Conservation (phyloP, 2,113 vertebrate species). For the Danionella cerebrum region DNA sequence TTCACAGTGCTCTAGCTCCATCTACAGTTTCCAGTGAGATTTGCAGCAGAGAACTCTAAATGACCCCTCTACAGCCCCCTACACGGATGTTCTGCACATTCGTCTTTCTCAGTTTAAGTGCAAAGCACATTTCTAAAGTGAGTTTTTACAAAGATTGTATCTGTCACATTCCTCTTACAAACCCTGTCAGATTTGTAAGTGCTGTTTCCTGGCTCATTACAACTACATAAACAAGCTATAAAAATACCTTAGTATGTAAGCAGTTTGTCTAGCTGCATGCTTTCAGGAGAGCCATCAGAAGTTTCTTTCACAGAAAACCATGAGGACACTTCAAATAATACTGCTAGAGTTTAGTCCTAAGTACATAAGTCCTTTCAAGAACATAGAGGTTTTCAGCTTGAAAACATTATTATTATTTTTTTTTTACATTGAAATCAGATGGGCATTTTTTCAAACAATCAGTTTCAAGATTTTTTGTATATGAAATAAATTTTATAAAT, state of each 20-base stretch:
- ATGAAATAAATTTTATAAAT: too few relatives aligned
- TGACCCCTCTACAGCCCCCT: conserved; percentile 65
- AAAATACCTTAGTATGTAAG: conserved; percentile 40
- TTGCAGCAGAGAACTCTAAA: conserved; percentile 64
- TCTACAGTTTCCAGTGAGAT: conserved; percentile 53
- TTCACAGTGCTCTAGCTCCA: conserved; percentile 64
- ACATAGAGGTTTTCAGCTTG: too few relatives aligned
- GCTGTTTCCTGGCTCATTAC: conserved; percentile 63
- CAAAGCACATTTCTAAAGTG: conserved; percentile 60
- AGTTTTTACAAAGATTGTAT: conserved; percentile 63
- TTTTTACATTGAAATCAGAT: too few relatives aligned
- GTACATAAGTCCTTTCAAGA: too few relatives aligned
- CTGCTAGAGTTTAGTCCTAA: conserved; percentile 44
- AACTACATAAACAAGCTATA: conserved; percentile 60
- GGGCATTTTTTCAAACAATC: too few relatives aligned
- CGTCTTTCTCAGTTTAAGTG: conserved; percentile 57
- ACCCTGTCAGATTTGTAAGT: conserved; percentile 52
- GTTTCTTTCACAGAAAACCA: conserved; percentile 45
- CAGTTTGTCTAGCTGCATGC: conserved; percentile 49
- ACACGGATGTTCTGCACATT: conserved; percentile 64
- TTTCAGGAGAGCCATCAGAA: conserved; percentile 52
- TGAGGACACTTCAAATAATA: conserved; percentile 52
- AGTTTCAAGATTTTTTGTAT: too few relatives aligned
- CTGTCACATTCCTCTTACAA: conserved; percentile 50
- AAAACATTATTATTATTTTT: too few relatives aligned